These are phyloP conservation scores for Menura novaehollandiae DNA, from an alignment of 2,113 vertebrate species.

Conservation along the genomic window DNA sequence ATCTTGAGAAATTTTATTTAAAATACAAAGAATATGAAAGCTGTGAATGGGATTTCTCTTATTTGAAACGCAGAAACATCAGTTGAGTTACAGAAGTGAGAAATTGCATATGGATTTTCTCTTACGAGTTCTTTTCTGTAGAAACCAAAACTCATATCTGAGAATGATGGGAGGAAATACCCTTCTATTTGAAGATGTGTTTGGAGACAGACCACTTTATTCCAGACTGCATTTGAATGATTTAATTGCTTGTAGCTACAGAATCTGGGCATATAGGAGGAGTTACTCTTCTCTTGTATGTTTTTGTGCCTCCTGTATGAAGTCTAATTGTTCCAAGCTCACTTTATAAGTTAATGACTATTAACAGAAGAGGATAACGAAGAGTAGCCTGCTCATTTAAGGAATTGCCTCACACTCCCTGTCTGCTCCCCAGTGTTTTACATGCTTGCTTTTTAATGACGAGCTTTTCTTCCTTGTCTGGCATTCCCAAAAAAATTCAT, in stretches of 20 bases:
- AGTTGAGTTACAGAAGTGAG: background rate
- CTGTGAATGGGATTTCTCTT: background rate
- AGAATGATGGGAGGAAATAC: background rate
- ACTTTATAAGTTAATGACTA: background rate
- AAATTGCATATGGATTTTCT: background rate
- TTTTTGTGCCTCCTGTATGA: background rate
- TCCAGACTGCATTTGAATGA: background rate
- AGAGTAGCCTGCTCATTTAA: background rate
- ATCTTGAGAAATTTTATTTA: background rate
- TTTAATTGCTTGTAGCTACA: slow-evolving; percentile 43
- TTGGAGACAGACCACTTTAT: slow-evolving; percentile 11
- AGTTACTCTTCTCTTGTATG: background rate
- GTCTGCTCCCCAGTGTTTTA: background rate
- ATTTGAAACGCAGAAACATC: background rate
- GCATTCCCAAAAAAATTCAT: background rate
- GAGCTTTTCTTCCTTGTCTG: background rate
- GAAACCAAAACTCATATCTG: background rate
- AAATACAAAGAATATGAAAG: background rate
- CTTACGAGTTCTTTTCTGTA: background rate
- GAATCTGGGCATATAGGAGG: background rate
- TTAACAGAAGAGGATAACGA: background rate
- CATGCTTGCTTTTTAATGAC: background rate
- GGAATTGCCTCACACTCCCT: background rate
- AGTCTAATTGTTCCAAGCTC: background rate
- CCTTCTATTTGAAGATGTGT: background rate